Conservation (phyloP, 2,797 vertebrate species). For the Parauchenoglanis punctatus region DNA sequence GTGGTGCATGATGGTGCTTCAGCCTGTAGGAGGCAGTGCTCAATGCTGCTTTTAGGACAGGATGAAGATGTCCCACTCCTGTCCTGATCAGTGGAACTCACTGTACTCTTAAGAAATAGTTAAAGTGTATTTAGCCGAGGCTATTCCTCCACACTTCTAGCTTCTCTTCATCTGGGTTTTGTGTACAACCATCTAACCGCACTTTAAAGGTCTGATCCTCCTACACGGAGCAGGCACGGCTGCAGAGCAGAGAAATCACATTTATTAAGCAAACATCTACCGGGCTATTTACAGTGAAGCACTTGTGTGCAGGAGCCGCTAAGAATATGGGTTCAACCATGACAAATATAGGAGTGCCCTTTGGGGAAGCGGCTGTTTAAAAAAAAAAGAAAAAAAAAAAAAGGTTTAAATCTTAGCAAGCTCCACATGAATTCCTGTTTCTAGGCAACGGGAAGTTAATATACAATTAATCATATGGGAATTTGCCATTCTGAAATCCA, state of each 20-base stretch:
- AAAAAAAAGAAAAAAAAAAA: slow-evolving; percentile 39
- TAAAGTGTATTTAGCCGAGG: slow-evolving; percentile 48
- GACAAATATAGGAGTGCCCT: slow-evolving; percentile 71
- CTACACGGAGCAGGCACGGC: slow-evolving; percentile 68
- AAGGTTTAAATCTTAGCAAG: slow-evolving; percentile 59
- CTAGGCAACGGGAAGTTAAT: slow-evolving; percentile 77
- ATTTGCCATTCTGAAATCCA: slow-evolving; percentile 68
- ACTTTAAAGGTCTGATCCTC: slow-evolving; percentile 64
- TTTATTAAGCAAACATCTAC: slow-evolving; percentile 74
- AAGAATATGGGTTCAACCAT: slow-evolving; percentile 71
- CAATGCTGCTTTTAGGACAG: slow-evolving; percentile 62
- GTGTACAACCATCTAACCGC: slow-evolving; percentile 70
- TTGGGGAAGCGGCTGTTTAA: slow-evolving; percentile 50
- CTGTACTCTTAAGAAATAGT: slow-evolving; percentile 20
- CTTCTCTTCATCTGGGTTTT: slow-evolving; percentile 72
- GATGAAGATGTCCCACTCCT: slow-evolving; percentile 45
- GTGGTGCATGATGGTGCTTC: slow-evolving; percentile 15
- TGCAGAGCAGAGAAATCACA: slow-evolving; percentile 66
- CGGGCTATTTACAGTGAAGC: slow-evolving; percentile 68
- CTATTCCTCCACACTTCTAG: slow-evolving; percentile 74
- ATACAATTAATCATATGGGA: slow-evolving; percentile 79
- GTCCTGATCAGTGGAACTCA: slow-evolving; percentile 58
- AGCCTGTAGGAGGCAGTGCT: slow-evolving; percentile 75
- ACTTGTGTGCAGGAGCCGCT: slow-evolving; percentile 64
- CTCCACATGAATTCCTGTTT: slow-evolving; percentile 68